These are phyloP conservation scores for Dendropsophus ebraccatus DNA, from an alignment of 2,113 vertebrate genomes.

Conservation along the genomic window DNA sequence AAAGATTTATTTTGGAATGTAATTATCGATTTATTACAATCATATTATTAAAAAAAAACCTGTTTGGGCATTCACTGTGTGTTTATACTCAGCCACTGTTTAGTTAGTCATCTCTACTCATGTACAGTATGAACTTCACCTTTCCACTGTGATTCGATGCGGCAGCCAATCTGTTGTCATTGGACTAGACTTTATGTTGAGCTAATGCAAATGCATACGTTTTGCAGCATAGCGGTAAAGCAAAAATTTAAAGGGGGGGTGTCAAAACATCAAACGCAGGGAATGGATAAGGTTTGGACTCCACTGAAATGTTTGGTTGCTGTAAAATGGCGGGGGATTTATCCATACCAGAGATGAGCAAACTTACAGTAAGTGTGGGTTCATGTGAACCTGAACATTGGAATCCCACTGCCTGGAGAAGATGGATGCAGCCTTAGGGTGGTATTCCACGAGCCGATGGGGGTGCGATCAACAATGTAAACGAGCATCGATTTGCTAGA, in stretches of 20 bases:
- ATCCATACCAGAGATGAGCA: too few relatives aligned
- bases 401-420: too few relatives aligned
- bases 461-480: too few relatives aligned
- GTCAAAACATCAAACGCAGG: not conserved
- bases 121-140: not conserved
- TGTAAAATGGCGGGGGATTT: not conserved
- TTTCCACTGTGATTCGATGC: slow-evolving; percentile 39
- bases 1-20: slow-evolving; percentile 52
- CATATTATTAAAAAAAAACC: not conserved
- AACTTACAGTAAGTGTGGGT: too few relatives aligned
- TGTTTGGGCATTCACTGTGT: not conserved
- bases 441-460: too few relatives aligned
- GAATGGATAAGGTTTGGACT: not conserved
- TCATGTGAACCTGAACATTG: too few relatives aligned
- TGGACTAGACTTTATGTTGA: not conserved
- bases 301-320: not conserved
- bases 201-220: not conserved
- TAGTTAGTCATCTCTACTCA: slow-evolving; percentile 22
- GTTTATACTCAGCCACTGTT: not conserved
- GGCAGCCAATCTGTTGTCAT: not conserved
- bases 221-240: not conserved
- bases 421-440: too few relatives aligned
- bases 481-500: too few relatives aligned
- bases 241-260: not conserved
- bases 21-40: slow-evolving; percentile 14